Conservation (phyloP, 2,113 vertebrate species). For the Hyaena hyaena region DNA sequence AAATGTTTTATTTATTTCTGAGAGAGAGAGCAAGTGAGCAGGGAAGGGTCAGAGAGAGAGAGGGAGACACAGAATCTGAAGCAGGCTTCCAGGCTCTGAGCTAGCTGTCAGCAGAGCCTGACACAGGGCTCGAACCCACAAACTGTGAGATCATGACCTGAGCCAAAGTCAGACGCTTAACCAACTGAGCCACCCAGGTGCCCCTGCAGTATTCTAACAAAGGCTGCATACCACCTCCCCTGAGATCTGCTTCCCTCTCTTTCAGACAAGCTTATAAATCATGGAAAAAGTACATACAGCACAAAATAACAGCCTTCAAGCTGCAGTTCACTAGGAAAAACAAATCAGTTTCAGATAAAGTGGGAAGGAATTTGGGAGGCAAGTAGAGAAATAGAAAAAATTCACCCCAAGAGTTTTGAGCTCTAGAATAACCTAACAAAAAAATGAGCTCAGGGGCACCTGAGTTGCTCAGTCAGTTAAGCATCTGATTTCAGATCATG, state of each 20-base stretch:
- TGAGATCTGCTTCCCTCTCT: not conserved
- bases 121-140: no score
- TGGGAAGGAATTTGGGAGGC: not conserved
- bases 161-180: no score
- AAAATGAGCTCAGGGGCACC: not conserved
- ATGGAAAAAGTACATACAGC: not conserved
- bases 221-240: not conserved
- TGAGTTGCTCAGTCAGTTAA: no score
- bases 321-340: conserved; percentile 7
- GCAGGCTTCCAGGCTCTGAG: no score
- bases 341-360: not conserved
- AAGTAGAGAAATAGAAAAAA: not conserved
- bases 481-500: no score
- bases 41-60: no score
- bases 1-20: no score
- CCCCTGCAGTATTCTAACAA: not conserved
- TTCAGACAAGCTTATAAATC: not conserved
- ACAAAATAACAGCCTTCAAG: not conserved
- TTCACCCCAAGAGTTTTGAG: not conserved
- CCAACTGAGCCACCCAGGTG: no score
- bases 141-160: no score
- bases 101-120: no score
- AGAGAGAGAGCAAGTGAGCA: no score
- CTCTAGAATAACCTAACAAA: not conserved
- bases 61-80: no score